Conservation (phyloP, 2,797 vertebrate species). For the Anabas testudineus region DNA sequence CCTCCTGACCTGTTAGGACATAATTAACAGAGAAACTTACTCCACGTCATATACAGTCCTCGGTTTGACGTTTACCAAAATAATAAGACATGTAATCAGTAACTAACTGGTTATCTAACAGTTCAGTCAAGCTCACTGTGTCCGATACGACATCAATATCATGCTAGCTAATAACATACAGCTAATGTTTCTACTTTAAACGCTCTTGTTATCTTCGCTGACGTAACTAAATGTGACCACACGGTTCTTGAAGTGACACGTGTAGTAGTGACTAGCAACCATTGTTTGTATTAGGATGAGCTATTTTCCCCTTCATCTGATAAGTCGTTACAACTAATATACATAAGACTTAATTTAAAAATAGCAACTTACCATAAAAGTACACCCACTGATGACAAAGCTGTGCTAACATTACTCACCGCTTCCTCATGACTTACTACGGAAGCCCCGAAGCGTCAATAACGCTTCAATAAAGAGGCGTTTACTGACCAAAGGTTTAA, state of each 20-base stretch:
- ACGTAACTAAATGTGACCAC: conserved; percentile 1
- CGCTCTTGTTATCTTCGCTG: conserved; percentile 15
- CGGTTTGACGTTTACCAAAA: not conserved
- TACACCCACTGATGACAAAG: no score
- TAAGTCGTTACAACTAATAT: accelerated
- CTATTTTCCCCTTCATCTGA: not conserved
- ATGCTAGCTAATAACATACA: not conserved
- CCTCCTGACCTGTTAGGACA: conserved; percentile 14
- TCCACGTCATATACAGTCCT: no score
- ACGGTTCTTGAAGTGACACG: conserved; percentile 44
- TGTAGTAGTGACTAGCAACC: not conserved
- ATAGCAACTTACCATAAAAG: conserved; percentile 53
- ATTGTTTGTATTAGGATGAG: not conserved
- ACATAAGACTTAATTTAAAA: not conserved
- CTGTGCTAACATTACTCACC: accelerated
- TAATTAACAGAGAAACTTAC: not conserved
- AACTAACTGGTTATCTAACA: conserved; percentile 10
- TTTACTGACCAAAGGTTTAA: not conserved
- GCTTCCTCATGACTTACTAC: conserved; percentile 45
- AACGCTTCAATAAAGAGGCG: not conserved
- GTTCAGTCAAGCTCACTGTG: not conserved
- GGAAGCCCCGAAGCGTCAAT: conserved; percentile 45
- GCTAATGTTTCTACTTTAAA: not conserved
- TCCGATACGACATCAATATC: not conserved
- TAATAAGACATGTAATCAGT: not conserved